Base-by-base conservation (phyloP, 2,113 vertebrate genomes). In the Megalops atlanticus region DNA sequence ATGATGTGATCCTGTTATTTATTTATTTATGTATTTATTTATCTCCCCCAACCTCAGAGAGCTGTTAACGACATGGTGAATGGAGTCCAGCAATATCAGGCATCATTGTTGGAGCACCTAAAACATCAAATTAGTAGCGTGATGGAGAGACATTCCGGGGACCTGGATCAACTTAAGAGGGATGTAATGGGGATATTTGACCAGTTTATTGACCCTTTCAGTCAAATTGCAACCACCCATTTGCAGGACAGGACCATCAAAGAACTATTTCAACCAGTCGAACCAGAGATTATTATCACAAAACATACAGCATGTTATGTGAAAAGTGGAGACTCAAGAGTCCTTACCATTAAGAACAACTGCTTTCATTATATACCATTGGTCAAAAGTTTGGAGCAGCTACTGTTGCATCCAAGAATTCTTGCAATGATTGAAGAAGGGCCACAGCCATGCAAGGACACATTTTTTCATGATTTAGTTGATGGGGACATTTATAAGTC, bases 321-420 rank as follows among this genome's bases (percentile, higher is more conserved):
- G n/a, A n/a, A n/a, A n/a, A n/a, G n/a, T n/a, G n/a, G n/a, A n/a
- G n/a, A n/a, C n/a, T 77, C n/a, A n/a, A n/a, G n/a, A n/a, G n/a
- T n/a, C n/a, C n/a, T n/a, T n/a, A n/a, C n/a, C n/a, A n/a, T n/a
- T n/a, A n/a, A n/a, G n/a, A n/a, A n/a, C n/a, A n/a, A n/a, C n/a
- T n/a, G n/a, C n/a, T n/a, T n/a, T n/a, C n/a, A n/a, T n/a, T n/a
- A n/a, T n/a, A n/a, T n/a, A n/a, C n/a, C n/a, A n/a, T n/a, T n/a
- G n/a, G 70, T 80, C 18, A 80, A 79, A 85, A n/a, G 83, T 83
- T 82, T 87, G 79, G 86, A 86, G 43, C 84, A n/a, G n/a, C n/a
- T 87, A 1, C 35, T 85, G 7, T 76, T n/a, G 6, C 84, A 89
- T 79, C 78, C 82, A 58, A 68, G 52, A 74, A 74, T 82, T 43